These are phyloP conservation scores for Toxonevra muliebris DNA, from an alignment of 2,888 invertebrate genomes.

Conservation along the genomic window DNA sequence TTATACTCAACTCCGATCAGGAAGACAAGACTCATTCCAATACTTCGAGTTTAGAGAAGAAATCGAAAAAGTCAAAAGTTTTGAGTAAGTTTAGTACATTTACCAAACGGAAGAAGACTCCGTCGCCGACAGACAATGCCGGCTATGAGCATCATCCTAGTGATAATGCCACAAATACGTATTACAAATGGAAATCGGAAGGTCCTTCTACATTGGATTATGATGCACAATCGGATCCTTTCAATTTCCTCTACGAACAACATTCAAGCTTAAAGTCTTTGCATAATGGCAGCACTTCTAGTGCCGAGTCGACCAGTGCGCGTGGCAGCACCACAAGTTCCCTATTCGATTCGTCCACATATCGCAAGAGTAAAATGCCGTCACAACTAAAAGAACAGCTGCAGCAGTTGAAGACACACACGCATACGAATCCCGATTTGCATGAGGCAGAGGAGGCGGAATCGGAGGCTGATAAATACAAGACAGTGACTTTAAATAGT, in stretches of 20 bases:
- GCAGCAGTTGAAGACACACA: conserved; percentile 54
- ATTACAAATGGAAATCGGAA: conserved; percentile 62
- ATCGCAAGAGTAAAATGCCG: conserved; percentile 56
- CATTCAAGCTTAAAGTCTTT: conserved; percentile 51
- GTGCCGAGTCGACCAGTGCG: conserved; percentile 36
- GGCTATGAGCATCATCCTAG: conserved; percentile 55
- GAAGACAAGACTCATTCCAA: conserved; percentile 51
- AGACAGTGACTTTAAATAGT: conserved; percentile 61
- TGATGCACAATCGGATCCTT: conserved; percentile 60
- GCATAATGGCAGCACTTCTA: conserved; percentile 29
- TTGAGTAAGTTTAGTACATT: conserved; percentile 62
- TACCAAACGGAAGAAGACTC: conserved; percentile 59
- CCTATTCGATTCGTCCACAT: conserved; percentile 57
- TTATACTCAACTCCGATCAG: conserved; percentile 53
- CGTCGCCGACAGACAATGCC: conserved; percentile 34
- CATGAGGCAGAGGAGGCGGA: conserved; percentile 39
- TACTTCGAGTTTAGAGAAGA: conserved; percentile 54
- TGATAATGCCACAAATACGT: conserved; percentile 58
- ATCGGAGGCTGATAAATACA: conserved; percentile 57
- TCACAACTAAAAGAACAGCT: conserved; percentile 55
- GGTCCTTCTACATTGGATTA: conserved; percentile 53
- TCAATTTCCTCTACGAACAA: conserved; percentile 60
- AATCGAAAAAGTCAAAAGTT: conserved; percentile 58
- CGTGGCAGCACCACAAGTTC: conserved; percentile 31
- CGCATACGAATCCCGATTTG: conserved; percentile 5